phyloP scores from a whole-genome alignment of 2,797 vertebrate species.

The Fringilla coelebs region DNA sequence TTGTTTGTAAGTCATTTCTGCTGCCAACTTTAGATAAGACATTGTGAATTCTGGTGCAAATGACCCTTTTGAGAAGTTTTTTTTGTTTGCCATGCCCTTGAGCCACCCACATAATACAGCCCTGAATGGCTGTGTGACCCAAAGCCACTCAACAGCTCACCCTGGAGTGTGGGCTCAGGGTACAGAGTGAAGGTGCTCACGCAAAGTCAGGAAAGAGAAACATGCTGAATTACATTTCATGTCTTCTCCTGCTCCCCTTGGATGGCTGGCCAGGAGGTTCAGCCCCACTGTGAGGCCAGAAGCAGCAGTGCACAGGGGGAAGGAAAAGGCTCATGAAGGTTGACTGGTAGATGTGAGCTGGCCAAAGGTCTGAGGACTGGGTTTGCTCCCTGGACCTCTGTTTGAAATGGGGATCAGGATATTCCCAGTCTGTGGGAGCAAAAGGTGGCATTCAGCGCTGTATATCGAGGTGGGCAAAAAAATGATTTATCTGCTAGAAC shows the following conservation, averaged over 20 bases:
- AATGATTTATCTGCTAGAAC: neutral
- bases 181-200: neutral
- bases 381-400: neutral
- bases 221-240: neutral
- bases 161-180: neutral
- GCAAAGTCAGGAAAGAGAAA: neutral
- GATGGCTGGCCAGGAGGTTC: neutral
- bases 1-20: conserved; percentile 80
- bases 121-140: neutral
- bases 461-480: neutral
- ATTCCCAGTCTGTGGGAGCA: neutral
- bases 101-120: neutral
- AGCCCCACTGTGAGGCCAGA: neutral
- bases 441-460: neutral
- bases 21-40: neutral
- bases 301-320: neutral
- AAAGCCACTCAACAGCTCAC: neutral
- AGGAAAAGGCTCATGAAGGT: neutral
- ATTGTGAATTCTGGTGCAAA: neutral
- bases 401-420: neutral
- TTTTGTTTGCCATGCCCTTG: neutral
- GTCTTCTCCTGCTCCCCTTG: neutral
- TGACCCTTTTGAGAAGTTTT: neutral
- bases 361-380: neutral
- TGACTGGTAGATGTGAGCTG: neutral